Base-by-base conservation (phyloP, 1,140 invertebrate genomes). In the Zaprionus capensis region DNA sequence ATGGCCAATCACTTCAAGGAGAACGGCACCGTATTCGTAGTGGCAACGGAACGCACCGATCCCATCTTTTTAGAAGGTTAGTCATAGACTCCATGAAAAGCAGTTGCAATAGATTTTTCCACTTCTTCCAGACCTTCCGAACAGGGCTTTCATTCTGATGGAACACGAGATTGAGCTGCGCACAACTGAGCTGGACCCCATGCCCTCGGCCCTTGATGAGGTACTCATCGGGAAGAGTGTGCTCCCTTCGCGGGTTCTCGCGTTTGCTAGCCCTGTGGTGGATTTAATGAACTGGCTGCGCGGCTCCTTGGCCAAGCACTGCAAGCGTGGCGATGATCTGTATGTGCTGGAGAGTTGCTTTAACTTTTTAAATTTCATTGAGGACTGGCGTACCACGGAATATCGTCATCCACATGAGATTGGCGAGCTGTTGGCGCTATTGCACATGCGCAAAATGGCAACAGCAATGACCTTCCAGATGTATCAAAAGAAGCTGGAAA, bases 221-320 rank as follows among this genome's bases (percentile, higher is more conserved):
- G 46, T 78, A 4, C 76, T 92, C 2, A 71, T 86, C 5, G 91
- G 91, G 0, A 87, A 81, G 53, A 87, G 72, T 28, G 78, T 92
- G 15, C 28, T 92, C 2, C 84, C 91, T 2, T 92, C 92, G 0
- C 61, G 92, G 0, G 69, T 92, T 5, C 74, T 92, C 0, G 70
- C 79, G 44, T 76, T 92, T 26, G 91, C 88, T 5, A 61, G 59
- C 2, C 83, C 91, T 31, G 56, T 92, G 1, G 76, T 92, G 5
- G 85, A 91, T 64, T 51, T 92, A 5, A 81, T 88, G 69, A 75
- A 78, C 65, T 92, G 92, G 92, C 62, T 92, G 28, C 90, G 92
- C 5, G 69, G 78, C 11, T 91, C 91, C 0, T 57, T 92, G 53
- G 73, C 76, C 55, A 80, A 80, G 53, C 88, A 92, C 76, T 92